Evolutionary conservation across 2,888 invertebrate species (phyloP), one percentile per base, ranked within the genome.

Genomic region (Scaptomyza cyrtandrae): DNA sequence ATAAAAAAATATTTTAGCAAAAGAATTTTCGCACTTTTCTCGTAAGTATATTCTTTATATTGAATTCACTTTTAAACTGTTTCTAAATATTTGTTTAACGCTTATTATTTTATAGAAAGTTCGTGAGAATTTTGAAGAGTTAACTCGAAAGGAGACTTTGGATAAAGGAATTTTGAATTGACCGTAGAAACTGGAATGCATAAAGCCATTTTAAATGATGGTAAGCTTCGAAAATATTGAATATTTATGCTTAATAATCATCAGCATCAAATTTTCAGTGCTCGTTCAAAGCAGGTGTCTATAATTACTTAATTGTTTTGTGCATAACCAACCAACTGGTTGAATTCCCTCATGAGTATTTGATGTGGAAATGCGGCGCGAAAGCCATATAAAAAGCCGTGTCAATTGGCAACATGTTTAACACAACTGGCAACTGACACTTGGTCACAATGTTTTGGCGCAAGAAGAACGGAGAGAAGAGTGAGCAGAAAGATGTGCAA

Each of bases 311-410:
- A 65, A 66, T 76, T 75, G 54, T 19, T 31, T 57, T 24, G 27
- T 10, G 46, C 24, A 39, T 52, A 27, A n/a, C 14, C 9, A 35
- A 6, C 50, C 79, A 77, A 68, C 49, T 73, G 80, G 6, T 35
- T n/a, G 16, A 41, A 55, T 71, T 75, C 77, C 75, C 77, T 83
- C 75, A 82, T 82, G 55, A 64, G 53, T 71, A 77, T 83, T 83
- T 77, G 14, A 82, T 79, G 72, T 19, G 37, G 7, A 13, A 61
- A 52, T 58, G 63, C 57, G 41, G 19, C 19, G 19, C 19, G 19
- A 19, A 24, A 14, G 31, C 14, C n/a, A 37, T 37, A n/a, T 74
- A 81, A 82, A 67, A 67, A 55, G 61, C 7, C 29, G 0, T 31
- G 37, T 16, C 24, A 11, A 19, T 19, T 19, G 19, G 19, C 19